phyloP scores from a whole-genome alignment of 2,888 invertebrate genomes.

The Ochlodes sylvanus region DNA sequence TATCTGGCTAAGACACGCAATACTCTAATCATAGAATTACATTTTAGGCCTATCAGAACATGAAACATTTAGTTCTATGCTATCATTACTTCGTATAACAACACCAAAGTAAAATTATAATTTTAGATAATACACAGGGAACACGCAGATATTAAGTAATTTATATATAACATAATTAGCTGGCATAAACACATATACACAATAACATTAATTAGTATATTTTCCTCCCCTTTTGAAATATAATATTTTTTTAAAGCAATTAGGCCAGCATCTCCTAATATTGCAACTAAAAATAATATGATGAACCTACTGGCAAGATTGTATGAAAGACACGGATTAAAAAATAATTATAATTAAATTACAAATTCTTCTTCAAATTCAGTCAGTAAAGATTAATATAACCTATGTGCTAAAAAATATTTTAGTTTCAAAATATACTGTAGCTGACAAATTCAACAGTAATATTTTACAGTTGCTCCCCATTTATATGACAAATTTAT shows the following conservation, averaged over 20 bases:
- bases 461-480: conserved; percentile 20
- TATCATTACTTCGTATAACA: background rate
- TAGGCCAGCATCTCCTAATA: background rate
- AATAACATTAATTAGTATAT: too few species aligned
- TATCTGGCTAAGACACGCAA: conserved; percentile 2
- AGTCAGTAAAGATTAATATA: background rate
- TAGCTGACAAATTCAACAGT: background rate
- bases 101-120: background rate
- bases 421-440: background rate
- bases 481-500: conserved; percentile 12
- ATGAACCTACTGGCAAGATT: too few species aligned
- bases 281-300: too few species aligned
- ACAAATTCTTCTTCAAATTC: background rate
- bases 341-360: background rate
- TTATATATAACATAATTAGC: too few species aligned
- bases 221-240: too few species aligned
- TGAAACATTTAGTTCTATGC: conserved; percentile 5
- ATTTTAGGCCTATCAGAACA: conserved; percentile 3
- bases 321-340: too few species aligned
- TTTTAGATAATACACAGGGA: background rate
- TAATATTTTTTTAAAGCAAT: background rate
- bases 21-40: background rate
- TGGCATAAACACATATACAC: too few species aligned
- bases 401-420: too few species aligned
- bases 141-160: too few species aligned